Evolutionary conservation across 2,888 invertebrate genomes (phyloP).

Genomic region (Tetrapedia diversipes): DNA sequence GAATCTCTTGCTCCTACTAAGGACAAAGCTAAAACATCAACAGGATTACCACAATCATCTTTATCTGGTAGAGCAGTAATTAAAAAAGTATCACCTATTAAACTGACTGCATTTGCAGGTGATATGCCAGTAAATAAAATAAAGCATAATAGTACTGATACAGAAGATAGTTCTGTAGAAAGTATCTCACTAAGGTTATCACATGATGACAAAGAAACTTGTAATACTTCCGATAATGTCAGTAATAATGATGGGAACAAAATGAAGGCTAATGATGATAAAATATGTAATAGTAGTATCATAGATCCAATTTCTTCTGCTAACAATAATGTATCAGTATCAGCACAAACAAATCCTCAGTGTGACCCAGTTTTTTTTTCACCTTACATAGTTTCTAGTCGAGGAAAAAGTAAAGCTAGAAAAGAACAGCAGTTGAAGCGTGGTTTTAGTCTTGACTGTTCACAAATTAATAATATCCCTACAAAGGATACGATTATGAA

Average conservation of each 20-base stretch:
- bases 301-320: background rate
- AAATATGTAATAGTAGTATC: background rate
- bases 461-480: constrained; percentile 65
- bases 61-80: constrained; percentile 66
- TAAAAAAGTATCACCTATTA: constrained; percentile 18
- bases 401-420: constrained; percentile 86
- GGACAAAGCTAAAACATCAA: constrained; percentile 84
- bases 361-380: constrained; percentile 71
- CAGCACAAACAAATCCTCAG: background rate
- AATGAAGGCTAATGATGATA: background rate
- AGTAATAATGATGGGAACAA: background rate
- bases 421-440: constrained; percentile 81
- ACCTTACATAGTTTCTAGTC: constrained; percentile 85
- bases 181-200: constrained; percentile 42
- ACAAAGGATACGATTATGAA: constrained; percentile 77
- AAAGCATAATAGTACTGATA: background rate
- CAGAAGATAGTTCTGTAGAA: constrained; percentile 42
- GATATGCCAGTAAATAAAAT: background rate
- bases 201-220: constrained; percentile 28
- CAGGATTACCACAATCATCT: constrained; percentile 65
- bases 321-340: background rate
- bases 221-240: background rate
- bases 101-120: background rate
- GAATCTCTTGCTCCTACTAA: constrained; percentile 85
- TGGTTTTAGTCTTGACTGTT: constrained; percentile 55